Evolutionary conservation across 2,888 invertebrate genomes (phyloP), one percentile per base, ranked within the genome.

Genomic region (Agrochola macilenta): DNA sequence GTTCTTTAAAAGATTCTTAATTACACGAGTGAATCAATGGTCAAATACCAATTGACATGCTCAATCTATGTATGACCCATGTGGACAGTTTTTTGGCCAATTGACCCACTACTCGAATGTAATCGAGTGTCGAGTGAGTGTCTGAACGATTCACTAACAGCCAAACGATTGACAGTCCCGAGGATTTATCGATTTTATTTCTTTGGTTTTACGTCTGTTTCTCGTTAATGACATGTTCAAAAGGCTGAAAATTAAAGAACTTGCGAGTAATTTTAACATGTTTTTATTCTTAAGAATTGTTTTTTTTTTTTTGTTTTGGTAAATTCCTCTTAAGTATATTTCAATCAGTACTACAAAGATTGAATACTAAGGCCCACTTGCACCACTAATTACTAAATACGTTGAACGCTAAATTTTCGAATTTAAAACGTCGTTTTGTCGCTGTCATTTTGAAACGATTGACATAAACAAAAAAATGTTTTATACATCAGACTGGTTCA

Each of bases 21-120:
- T 69, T 11, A 66, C 5, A 26, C 35, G 35, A 49, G 66, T 23
- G 26, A 66, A 72, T 52, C 78, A 61, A 12, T 77, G 83, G 68
- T 82, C 78, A 82, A 82, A 70, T 78, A 73, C 78, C 78, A 83
- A 82, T 82, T 82, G 83, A 82, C 82, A 63, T 54, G 57, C 11
- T 65, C 57, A 76, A 81, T 69, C 71, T 54, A 14, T 54, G 49
- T 14, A 58, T 70, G 83, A 68, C 78, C 73, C 35, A 17, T 39
- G 20, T 43, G 49, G n/a, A 8, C 17, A 35, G 5, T 52, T 69
- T 65, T 69, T 69, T 60, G 49, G n/a, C 60, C 60, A 76, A 70
- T 82, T 77, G 58, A 70, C 52, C 39, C 30, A 69, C 49, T 54
- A 58, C 14, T 82, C 63, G 11, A 64, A 23, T n/a, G 46, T 76